These are phyloP conservation scores for Pseudopipra pipra DNA, from an alignment of 2,113 vertebrate species.

Conservation along the genomic window DNA sequence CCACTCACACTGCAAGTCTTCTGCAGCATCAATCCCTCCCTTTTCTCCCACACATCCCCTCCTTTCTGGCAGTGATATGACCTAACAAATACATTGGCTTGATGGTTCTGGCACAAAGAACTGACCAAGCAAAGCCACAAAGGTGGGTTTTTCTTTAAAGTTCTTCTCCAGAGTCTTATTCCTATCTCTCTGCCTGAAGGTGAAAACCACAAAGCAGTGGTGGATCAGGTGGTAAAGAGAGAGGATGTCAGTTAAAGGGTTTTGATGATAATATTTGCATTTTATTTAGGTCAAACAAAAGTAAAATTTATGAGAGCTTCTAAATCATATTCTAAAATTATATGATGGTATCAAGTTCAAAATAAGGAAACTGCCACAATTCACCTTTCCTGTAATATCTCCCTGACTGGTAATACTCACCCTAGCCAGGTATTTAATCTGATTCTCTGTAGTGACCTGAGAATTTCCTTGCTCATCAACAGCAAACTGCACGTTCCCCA, in stretches of 20 bases:
- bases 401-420: constrained; percentile 68
- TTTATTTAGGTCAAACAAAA: background rate
- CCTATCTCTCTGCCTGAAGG: background rate
- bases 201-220: background rate
- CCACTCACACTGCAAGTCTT: background rate
- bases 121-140: background rate
- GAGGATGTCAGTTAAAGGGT: background rate
- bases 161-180: background rate
- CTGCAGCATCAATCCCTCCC: background rate
- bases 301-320: background rate
- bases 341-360: background rate
- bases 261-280: background rate
- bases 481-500: constrained; percentile 93
- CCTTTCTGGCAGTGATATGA: background rate
- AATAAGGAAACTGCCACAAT: background rate
- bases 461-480: constrained; percentile 86
- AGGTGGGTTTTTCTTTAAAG: background rate
- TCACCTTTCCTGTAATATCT: rapidly evolving
- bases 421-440: constrained; percentile 94
- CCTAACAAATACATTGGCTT: background rate
- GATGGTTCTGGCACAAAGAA: background rate
- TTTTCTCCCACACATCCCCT: background rate
- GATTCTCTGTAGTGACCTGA: constrained; percentile 90
- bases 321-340: background rate
- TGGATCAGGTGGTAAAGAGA: background rate